These are phyloP conservation scores for Rotaria macrura DNA, from an alignment of 2,888 invertebrate genomes.

Conservation along the genomic window DNA sequence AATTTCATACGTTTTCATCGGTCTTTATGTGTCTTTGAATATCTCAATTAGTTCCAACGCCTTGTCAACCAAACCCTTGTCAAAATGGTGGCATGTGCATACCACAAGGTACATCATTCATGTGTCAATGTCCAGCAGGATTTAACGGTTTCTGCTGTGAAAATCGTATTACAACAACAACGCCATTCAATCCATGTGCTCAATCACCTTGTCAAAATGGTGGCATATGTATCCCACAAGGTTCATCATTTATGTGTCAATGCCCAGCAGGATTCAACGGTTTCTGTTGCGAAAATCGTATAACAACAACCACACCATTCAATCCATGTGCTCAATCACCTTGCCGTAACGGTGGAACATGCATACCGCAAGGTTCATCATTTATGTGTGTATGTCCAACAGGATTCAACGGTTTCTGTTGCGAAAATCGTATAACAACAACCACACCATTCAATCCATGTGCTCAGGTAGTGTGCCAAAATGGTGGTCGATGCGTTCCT, in stretches of 20 bases:
- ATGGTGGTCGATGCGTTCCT: not conserved
- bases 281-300: not conserved
- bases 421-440: not conserved
- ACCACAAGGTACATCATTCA: too few relatives aligned
- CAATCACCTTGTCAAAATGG: not conserved
- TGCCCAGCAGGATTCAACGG: not conserved
- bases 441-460: not conserved
- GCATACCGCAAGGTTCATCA: not conserved
- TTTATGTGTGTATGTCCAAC: not conserved
- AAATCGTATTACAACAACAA: too few relatives aligned
- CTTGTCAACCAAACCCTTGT: too few relatives aligned
- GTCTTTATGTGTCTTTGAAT: too few relatives aligned
- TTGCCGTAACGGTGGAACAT: not conserved
- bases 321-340: not conserved
- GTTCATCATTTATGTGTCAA: not conserved
- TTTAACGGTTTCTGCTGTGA: too few relatives aligned
- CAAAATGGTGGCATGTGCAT: too few relatives aligned
- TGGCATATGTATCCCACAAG: not conserved
- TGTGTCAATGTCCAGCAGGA: too few relatives aligned
- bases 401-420: not conserved
- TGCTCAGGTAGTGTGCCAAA: not conserved
- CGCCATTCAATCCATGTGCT: too few relatives aligned
- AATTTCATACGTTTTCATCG: too few relatives aligned
- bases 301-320: not conserved
- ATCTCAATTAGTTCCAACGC: too few relatives aligned